phyloP scores from a whole-genome alignment of 2,797 vertebrate genomes.

The Oceanodroma leucorhoa region DNA sequence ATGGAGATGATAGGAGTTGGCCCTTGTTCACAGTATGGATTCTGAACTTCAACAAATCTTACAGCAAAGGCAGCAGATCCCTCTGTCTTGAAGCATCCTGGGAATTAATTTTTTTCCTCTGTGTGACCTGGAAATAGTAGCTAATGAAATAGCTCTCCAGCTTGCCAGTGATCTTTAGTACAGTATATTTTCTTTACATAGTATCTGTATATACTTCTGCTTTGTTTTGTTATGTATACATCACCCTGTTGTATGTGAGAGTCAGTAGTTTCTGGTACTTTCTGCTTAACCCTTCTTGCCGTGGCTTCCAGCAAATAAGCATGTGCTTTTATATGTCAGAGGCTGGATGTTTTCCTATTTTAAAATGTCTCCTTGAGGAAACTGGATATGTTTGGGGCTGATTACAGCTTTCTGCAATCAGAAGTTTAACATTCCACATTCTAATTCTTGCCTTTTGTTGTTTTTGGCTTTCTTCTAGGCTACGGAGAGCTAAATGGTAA shows the following conservation, averaged over 20 bases:
- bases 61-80: background rate
- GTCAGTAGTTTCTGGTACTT: background rate
- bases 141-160: conserved; percentile 43
- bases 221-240: background rate
- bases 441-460: conserved; percentile 52
- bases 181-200: background rate
- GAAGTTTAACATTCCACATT: background rate
- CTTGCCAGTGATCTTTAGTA: background rate
- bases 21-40: background rate
- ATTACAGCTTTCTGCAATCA: conserved; percentile 29
- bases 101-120: conserved; percentile 14
- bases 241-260: background rate
- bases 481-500: conserved; percentile 86
- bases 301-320: background rate
- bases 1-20: background rate
- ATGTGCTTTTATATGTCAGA: background rate
- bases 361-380: background rate
- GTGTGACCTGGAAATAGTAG: conserved; percentile 43
- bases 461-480: conserved; percentile 78
- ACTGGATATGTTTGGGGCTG: background rate
- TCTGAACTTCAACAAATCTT: background rate
- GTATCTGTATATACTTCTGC: background rate
- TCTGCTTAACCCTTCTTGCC: background rate
- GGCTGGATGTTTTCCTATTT: background rate
- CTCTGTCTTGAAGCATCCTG: background rate